Evolutionary conservation across 2,113 vertebrate species (phyloP), one percentile per base, ranked within the genome.

Genomic region (Bubo bubo): DNA sequence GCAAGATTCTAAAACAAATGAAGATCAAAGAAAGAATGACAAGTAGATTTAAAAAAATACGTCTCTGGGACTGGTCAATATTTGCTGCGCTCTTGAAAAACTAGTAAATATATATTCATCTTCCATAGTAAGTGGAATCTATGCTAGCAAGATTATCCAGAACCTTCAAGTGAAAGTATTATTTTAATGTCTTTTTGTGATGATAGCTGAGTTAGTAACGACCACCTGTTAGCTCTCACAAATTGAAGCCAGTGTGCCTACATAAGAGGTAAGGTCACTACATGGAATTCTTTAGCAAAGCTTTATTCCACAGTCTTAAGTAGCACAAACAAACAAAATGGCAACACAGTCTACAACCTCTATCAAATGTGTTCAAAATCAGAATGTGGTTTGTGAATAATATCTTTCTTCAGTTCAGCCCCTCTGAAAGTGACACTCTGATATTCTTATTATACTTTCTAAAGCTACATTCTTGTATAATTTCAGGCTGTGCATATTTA

Each of bases 1-100:
- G 35, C 37, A 68, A 77, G 88, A 39, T 83, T 95, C 95, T 94
- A 94, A 97, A 97, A 93, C 79, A 96, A 97, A 94, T 83, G 93
- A 97, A 96, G 97, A 97, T 98, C 98, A 98, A 98, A 98, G 98
- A 79, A 96, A 94, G 84, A 94, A 95, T 95, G 97, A 95, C 96
- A 96, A 95, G 97, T 97, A 86, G 87, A 71, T 81, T 98, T 95
- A 93, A 92, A 90, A 90, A 97, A 97, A 83, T 76, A 74, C 3
- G 0, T 85, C 86, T 59, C 37, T 58, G 43, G 16, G 52, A 83
- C 53, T 71, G 75, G 75, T 95, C 84, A 94, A 94, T 96, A 82
- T 94, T 95, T 86, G 73, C 90, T 66, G 50, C 9, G 5, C 93
- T 86, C 97, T 95, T 88, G 95, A 96, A 97, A 97, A 87, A 60